phyloP scores from a whole-genome alignment of 2,797 vertebrate species.

The Ateles fusciceps region DNA sequence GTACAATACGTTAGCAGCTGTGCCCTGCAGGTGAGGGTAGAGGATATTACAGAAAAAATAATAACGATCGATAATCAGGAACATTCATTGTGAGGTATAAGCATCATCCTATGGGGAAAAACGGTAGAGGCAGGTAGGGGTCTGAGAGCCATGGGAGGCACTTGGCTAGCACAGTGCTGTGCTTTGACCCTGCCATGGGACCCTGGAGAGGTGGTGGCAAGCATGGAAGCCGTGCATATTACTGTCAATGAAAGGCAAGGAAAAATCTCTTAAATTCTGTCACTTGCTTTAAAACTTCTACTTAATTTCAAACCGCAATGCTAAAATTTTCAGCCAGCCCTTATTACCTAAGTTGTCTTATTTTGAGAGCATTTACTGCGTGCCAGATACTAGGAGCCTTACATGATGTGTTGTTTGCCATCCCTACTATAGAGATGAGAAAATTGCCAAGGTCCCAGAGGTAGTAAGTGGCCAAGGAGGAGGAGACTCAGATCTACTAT shows the following conservation, averaged over 20 bases:
- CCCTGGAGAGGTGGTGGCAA: neutral
- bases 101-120: neutral
- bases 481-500: neutral
- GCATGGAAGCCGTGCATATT: neutral
- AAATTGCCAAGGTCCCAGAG: neutral
- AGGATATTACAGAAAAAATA: neutral
- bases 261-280: neutral
- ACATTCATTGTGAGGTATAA: neutral
- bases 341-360: neutral
- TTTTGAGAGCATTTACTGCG: fast-evolving
- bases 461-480: too few species aligned
- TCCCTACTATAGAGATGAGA: neutral
- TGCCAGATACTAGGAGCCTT: too few species aligned
- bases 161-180: neutral
- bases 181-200: neutral
- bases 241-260: neutral
- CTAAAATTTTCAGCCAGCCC: neutral
- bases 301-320: neutral
- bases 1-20: neutral
- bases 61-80: neutral
- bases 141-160: neutral
- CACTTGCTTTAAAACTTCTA: neutral
- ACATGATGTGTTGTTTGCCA: neutral
- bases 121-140: neutral
- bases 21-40: neutral